A percentile compares a stretch with the other conserved stretches of the same genome.
Evolutionary conservation across 37 sponge, comb jelly and placozoan genomes (phyloP).

Genomic region (Corticium candelabrum): DNA sequence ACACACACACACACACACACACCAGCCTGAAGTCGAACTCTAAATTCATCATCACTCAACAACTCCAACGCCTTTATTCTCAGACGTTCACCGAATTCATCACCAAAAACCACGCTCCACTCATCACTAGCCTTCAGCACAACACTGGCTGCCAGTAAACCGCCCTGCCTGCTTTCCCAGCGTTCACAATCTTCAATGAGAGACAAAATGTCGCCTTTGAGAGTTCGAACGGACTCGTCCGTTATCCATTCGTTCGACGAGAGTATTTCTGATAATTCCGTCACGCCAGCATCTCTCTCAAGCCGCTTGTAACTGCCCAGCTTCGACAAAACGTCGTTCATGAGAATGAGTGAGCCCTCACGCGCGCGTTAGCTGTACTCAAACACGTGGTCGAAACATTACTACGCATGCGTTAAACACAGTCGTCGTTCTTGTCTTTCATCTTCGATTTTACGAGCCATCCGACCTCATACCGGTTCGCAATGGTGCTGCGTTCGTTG

Average conservation of each 20-base stretch:
- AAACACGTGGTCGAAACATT: too few relatives aligned
- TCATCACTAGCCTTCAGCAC: background rate
- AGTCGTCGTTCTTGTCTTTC: too few relatives aligned
- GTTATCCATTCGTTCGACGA: background rate
- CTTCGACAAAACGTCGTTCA: too few relatives aligned
- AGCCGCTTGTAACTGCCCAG: background rate
- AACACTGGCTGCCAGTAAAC: background rate
- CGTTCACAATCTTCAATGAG: background rate
- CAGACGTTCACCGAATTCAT: background rate
- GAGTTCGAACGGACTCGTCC: background rate
- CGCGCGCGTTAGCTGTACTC: too few relatives aligned
- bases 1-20: too few relatives aligned
- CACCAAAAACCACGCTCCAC: background rate
- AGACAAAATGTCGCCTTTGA: background rate
- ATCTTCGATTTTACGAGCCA: too few relatives aligned
- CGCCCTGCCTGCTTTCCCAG: background rate
- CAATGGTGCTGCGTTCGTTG: constrained; percentile 51
- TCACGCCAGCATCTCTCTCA: background rate
- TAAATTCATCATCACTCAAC: background rate
- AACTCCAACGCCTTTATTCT: background rate
- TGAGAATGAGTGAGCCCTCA: too few relatives aligned
- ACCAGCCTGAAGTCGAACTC: background rate
- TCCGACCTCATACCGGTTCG: background rate
- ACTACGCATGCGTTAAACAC: too few relatives aligned
- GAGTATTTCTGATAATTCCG: background rate